Conservation (phyloP, 2,888 invertebrate species). For the Drosophila maculinotata region DNA sequence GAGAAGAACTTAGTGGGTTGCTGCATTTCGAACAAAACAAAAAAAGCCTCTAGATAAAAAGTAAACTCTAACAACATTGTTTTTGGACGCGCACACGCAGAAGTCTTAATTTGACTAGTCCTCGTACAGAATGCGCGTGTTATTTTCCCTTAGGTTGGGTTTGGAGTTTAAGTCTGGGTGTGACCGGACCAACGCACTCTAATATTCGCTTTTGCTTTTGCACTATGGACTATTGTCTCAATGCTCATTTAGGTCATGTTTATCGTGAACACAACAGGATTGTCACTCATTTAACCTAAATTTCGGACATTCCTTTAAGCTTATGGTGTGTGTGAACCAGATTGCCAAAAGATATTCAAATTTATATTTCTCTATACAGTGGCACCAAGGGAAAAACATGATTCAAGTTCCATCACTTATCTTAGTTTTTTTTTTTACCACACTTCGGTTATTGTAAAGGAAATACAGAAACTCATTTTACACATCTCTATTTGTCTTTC, state of each 20-base stretch:
- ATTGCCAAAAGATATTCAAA: slow-evolving; percentile 36
- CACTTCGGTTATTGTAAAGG: slow-evolving; percentile 21
- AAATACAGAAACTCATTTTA: slow-evolving; percentile 13
- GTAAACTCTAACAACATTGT: slow-evolving; percentile 28
- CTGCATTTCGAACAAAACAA: neutral
- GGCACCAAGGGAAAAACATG: slow-evolving; percentile 1
- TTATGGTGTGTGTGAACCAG: slow-evolving; percentile 34
- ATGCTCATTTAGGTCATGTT: slow-evolving; percentile 76
- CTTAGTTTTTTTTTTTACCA: slow-evolving; percentile 13
- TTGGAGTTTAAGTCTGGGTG: slow-evolving; percentile 37
- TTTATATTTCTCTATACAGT: neutral
- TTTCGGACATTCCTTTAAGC: slow-evolving; percentile 24
- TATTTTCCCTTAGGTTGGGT: slow-evolving; percentile 12
- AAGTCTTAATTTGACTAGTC: slow-evolving; percentile 52
- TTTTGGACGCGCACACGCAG: slow-evolving; percentile 25
- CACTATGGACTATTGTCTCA: slow-evolving; percentile 40
- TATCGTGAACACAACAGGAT: slow-evolving; percentile 20
- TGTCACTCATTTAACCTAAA: slow-evolving; percentile 41
- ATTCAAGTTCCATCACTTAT: neutral
- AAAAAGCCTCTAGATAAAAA: neutral
- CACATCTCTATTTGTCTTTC: slow-evolving; percentile 30
- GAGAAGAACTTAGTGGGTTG: slow-evolving; percentile 3
- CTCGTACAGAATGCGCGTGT: slow-evolving; percentile 40
- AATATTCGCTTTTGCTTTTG: slow-evolving; percentile 15
- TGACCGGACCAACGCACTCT: slow-evolving; percentile 24